Base-by-base conservation (phyloP, 2,113 vertebrate genomes). In the Bufo bufo region DNA sequence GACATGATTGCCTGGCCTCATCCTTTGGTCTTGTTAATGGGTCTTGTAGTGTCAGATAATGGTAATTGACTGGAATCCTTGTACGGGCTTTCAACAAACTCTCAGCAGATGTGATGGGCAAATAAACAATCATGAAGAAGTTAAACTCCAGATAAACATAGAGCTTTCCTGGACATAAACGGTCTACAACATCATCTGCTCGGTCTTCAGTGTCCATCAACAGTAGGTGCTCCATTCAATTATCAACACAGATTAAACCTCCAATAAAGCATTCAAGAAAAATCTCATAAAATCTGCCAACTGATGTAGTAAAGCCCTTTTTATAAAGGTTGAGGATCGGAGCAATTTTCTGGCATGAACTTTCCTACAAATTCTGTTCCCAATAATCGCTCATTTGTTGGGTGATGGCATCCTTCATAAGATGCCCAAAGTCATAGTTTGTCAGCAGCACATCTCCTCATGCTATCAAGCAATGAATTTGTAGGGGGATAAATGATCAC, bases 61-160 rank as follows among this genome's bases (percentile, higher is more conserved):
- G 71, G 16, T 74, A 74, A 74, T 17, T 47, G 71, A 71, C 66
- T 71, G 10, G 12, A 16, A 72, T 72, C 11, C 6, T 43, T 43
- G 66, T 71, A 71, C 14, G 10, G 1, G 14, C 71, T 74, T 74
- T 74, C 71, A 74, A 74, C 71, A 74, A 74, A 47, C 71, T 74
- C 71, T 49, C 71, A 74, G 71, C 71, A 74, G 71, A 74, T 74
- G 71, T 74, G 71, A 74, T 9, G 71, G 71, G 13, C 71, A 74
- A 74, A 74, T 74, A 74, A 74, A 74, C 71, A 74, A 49, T 17
- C 14, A 45, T 13, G 66, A 71, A 74, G 71, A 74, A 74, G 71
- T 74, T 12, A 74, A 74, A 74, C 71, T 16, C 43, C 71, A 47
- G 71, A 74, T 74, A 72, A 72, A 72, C 23, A 43, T 13, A 72